Evolutionary conservation across 2,888 invertebrate species (phyloP).

Genomic region (Mesochorus sp.): DNA sequence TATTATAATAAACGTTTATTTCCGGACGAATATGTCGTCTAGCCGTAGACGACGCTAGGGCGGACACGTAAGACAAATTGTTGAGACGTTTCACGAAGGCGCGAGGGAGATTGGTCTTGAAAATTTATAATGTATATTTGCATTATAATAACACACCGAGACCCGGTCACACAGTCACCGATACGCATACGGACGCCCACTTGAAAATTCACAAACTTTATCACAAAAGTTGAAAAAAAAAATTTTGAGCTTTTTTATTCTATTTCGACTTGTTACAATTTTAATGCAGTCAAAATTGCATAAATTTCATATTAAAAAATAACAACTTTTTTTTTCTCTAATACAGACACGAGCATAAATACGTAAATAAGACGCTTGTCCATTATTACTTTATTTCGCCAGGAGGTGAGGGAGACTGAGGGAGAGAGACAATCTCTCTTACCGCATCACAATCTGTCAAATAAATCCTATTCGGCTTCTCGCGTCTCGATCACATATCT

Average conservation of each 20-base stretch:
- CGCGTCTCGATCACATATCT: slow-evolving; percentile 63
- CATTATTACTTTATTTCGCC: slow-evolving; percentile 80
- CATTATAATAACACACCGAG: no score
- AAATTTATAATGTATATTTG: background rate
- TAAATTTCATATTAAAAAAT: no score
- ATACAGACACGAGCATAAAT: background rate
- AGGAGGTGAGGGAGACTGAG: slow-evolving; percentile 65
- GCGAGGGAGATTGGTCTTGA: slow-evolving; percentile 19
- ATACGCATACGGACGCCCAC: no score
- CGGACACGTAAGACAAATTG: slow-evolving; percentile 58
- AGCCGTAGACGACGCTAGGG: no score
- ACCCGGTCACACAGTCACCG: no score
- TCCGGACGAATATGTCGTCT: no score
- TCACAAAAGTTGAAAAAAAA: background rate
- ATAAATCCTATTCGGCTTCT: slow-evolving; percentile 78
- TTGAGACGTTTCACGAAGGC: slow-evolving; percentile 43
- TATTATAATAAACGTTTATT: no score
- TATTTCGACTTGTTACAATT: no score
- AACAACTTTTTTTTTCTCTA: no score
- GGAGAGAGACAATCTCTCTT: slow-evolving; percentile 77
- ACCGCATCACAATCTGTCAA: slow-evolving; percentile 78
- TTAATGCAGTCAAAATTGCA: background rate
- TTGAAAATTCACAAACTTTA: no score
- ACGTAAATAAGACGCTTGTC: slow-evolving; percentile 46
- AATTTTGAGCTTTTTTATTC: background rate